Conservation (phyloP, 92 coral and sea anemone genomes). For the Epizoanthus stellaris region DNA sequence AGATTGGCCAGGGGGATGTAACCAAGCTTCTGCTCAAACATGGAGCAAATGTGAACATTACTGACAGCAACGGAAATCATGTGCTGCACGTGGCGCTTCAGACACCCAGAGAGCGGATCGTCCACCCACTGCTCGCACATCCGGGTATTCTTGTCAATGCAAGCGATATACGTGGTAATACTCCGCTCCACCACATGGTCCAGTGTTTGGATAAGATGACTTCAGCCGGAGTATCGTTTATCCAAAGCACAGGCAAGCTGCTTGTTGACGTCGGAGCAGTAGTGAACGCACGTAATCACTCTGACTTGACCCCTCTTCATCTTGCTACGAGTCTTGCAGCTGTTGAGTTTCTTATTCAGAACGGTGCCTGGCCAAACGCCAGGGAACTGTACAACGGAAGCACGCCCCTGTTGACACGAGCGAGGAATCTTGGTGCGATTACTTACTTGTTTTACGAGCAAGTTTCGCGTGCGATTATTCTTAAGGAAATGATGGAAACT, state of each 20-base stretch:
- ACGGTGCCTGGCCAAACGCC: constrained; percentile 43
- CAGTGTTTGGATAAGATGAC: constrained; percentile 12
- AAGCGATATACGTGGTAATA: constrained; percentile 7
- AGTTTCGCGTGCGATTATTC: neutral
- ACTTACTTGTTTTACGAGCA: constrained; percentile 7
- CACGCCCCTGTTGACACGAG: constrained; percentile 17
- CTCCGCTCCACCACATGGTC: constrained; percentile 11
- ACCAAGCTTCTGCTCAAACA: constrained; percentile 11
- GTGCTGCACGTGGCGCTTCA: constrained; percentile 28
- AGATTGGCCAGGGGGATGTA: constrained; percentile 15
- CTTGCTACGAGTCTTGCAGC: constrained; percentile 11
- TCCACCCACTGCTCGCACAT: neutral
- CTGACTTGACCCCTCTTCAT: constrained; percentile 34
- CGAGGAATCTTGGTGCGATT: neutral
- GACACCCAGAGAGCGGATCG: neutral
- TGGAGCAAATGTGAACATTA: constrained; percentile 25
- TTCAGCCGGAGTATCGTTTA: neutral
- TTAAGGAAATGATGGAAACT: neutral
- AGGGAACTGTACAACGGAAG: neutral
- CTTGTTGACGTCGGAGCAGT: constrained; percentile 47
- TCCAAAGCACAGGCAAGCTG: constrained; percentile 14
- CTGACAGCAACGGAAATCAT: constrained; percentile 23
- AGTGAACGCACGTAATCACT: constrained; percentile 16
- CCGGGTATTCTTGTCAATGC: constrained; percentile 25
- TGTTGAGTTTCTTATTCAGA: constrained; percentile 28